Conservation (phyloP, 2,113 vertebrate genomes). For the Sorex araneus region DNA sequence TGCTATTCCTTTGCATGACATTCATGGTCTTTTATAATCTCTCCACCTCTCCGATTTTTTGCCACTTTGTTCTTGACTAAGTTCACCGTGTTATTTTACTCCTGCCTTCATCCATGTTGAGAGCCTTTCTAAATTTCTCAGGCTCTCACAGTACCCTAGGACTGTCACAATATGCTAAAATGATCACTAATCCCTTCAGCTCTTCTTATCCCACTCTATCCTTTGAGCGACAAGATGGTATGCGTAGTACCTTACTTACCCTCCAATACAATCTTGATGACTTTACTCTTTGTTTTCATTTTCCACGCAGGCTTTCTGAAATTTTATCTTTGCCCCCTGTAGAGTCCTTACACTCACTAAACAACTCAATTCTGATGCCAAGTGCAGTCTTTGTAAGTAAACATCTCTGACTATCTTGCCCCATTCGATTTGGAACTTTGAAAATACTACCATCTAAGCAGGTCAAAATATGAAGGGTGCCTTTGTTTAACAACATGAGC, state of each 20-base stretch:
- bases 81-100: not conserved
- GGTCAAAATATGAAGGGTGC: constrained; percentile 39
- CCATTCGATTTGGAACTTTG: not conserved
- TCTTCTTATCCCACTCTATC: not conserved
- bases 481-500: constrained; percentile 54
- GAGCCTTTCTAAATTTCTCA: not conserved
- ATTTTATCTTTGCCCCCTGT: constrained; percentile 54
- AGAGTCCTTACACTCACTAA: not conserved
- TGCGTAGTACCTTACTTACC: not conserved
- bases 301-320: not conserved
- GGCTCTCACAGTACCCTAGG: not conserved
- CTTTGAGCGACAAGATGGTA: not conserved
- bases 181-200: not conserved
- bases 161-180: not conserved
- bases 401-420: constrained; percentile 11
- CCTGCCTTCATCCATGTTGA: not conserved
- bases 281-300: not conserved
- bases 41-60: not conserved
- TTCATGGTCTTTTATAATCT: not conserved
- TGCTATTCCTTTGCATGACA: not conserved
- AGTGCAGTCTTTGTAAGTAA: constrained; percentile 55
- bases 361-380: not conserved
- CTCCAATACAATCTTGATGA: not conserved
- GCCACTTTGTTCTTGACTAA: not conserved
- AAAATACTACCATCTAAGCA: constrained; percentile 38